Evolutionary conservation across 2,113 vertebrate genomes (phyloP), one percentile per base, ranked within the genome.

Genomic region (Coturnix japonica): DNA sequence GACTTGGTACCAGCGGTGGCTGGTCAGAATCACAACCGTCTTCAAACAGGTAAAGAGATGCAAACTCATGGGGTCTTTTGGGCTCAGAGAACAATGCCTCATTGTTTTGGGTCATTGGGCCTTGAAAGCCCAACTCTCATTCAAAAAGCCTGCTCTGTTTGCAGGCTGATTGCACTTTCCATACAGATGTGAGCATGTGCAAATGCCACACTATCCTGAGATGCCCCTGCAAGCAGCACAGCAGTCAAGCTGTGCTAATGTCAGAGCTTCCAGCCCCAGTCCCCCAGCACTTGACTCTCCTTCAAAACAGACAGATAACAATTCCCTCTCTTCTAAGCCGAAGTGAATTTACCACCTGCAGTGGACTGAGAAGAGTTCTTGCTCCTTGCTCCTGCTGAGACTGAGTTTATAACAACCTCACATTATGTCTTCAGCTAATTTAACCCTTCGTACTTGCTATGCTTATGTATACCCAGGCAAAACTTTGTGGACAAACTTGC

Each of bases 1-100:
- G 70, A 99, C 98, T 7, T 97, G 98, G 93, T 98, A 99, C 67
- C 99, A 99, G 94, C 97, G 99, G 20, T 99, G 98, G 98, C 93
- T 98, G 43, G 98, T 99, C 70, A 98, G 99, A 92, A 97, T 98
- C 20, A 97, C 96, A 0, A 99, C 98, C 13, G 97, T 98, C 64
- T 98, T 98, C 70, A 99, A 98, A 94, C 98, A 99, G 98, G 99
- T 99, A 97, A 51, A 37, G 31, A 56, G 22, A 75, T 67, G 5
- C 13, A 43, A 35, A 54, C 25, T 4, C 4, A 6, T 4, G 6
- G 20, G 30, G 11, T 2, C 3, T 78, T 78, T 71, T 57, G 37
- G 79, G 14, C 49, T 89, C 73, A 1, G 13, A 57, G 30, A 14
- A 54, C n/a, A 7, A 37, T 35, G 8, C 17, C 11, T 78, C 7